These are phyloP conservation scores for Syrphus vitripennis DNA, from an alignment of 2,888 invertebrate genomes.

Conservation along the genomic window DNA sequence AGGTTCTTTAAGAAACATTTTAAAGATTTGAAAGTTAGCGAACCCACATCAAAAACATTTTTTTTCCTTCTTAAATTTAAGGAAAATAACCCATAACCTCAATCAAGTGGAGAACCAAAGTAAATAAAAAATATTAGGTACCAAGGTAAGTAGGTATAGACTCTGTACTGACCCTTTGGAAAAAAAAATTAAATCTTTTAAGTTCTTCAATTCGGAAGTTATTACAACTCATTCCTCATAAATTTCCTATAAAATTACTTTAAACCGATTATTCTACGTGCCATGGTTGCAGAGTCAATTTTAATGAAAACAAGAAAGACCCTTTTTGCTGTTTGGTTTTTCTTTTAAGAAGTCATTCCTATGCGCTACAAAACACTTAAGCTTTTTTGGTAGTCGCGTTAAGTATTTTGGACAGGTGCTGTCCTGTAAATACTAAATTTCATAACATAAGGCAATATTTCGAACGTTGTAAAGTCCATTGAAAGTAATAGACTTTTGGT, in stretches of 20 bases:
- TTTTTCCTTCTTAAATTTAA: background rate
- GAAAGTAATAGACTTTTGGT: background rate
- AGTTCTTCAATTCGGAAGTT: background rate
- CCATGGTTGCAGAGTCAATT: background rate
- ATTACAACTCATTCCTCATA: constrained; percentile 3
- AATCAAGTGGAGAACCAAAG: background rate
- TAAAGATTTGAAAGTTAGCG: background rate
- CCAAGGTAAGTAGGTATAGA: background rate
- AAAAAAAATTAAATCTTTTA: background rate
- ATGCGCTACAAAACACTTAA: constrained; percentile 5
- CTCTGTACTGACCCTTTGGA: background rate
- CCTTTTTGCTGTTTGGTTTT: background rate
- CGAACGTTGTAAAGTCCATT: background rate
- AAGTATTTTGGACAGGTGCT: constrained; percentile 15
- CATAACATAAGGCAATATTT: background rate
- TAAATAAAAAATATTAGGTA: background rate
- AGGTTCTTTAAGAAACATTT: background rate
- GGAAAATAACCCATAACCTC: background rate
- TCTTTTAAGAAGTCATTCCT: background rate
- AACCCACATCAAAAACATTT: background rate
- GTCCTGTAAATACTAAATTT: background rate
- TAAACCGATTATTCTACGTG: constrained; percentile 20
- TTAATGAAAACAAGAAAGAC: constrained; percentile 4
- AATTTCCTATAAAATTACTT: background rate
- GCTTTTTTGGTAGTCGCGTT: constrained; percentile 1